A percentile compares a stretch with the other conserved stretches of the same genome.
Evolutionary conservation across 1,140 invertebrate genomes (phyloP).

Genomic region (Metopolophium dirhodum): DNA sequence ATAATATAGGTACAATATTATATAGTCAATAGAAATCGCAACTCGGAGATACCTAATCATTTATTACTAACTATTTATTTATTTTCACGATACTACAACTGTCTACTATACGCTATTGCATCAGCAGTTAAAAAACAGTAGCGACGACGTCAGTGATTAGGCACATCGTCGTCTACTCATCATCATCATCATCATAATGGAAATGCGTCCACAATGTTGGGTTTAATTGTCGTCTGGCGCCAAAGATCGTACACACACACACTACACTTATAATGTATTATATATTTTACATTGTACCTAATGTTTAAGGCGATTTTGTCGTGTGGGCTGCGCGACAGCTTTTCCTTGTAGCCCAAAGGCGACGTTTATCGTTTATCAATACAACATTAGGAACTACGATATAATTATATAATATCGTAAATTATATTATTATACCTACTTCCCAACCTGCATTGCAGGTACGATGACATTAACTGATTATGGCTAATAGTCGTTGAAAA

Average conservation of each 20-base stretch:
- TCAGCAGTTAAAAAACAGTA: not conserved
- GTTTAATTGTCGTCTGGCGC: slow-evolving; percentile 54
- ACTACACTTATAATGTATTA: not conserved
- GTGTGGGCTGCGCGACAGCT: not conserved
- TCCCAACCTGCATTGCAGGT: not conserved
- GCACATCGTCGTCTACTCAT: slow-evolving; percentile 6
- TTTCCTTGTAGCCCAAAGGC: not conserved
- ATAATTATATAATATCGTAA: not conserved
- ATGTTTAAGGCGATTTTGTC: slow-evolving; percentile 3
- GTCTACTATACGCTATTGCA: not conserved
- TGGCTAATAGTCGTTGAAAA: not conserved
- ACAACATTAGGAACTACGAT: not conserved
- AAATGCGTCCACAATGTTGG: slow-evolving; percentile 35
- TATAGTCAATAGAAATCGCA: not conserved
- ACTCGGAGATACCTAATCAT: not conserved
- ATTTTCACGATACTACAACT: not conserved
- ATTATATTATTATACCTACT: too few relatives aligned
- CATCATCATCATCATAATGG: not conserved
- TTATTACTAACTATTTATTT: not conserved
- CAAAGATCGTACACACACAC: not conserved
- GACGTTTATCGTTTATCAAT: not conserved
- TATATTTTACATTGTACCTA: not conserved
- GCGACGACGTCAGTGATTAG: not conserved
- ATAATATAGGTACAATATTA: not conserved
- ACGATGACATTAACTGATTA: not conserved